These are phyloP conservation scores for Cybosia mesomella DNA, from an alignment of 2,888 invertebrate species.

Conservation along the genomic window DNA sequence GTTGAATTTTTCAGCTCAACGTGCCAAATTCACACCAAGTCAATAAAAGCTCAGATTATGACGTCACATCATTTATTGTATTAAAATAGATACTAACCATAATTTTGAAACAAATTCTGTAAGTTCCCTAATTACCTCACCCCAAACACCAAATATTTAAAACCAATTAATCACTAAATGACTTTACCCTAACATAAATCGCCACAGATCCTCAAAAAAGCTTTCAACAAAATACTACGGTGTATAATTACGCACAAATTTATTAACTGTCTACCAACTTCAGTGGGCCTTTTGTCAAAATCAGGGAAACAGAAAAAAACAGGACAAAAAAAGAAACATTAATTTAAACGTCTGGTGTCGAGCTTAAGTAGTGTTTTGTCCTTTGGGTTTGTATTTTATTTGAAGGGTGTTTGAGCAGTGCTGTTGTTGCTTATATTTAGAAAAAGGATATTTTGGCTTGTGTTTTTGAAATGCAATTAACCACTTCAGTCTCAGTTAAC, in stretches of 20 bases:
- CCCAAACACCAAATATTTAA: slow-evolving; percentile 43
- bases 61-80: background rate
- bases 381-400: slow-evolving; percentile 62
- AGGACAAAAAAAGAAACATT: slow-evolving; percentile 57
- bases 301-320: slow-evolving; percentile 19
- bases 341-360: slow-evolving; percentile 71
- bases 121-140: slow-evolving; percentile 35
- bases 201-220: slow-evolving; percentile 72
- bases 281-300: slow-evolving; percentile 60
- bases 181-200: slow-evolving; percentile 70
- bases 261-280: slow-evolving; percentile 72
- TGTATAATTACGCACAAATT: slow-evolving; percentile 81
- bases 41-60: background rate
- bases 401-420: slow-evolving; percentile 44
- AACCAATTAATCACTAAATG: slow-evolving; percentile 49
- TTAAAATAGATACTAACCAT: background rate
- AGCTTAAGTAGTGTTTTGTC: slow-evolving; percentile 73
- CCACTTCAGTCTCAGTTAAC: too few species aligned
- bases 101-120: background rate
- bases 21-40: too few species aligned
- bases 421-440: slow-evolving; percentile 10
- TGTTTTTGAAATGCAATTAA: slow-evolving; percentile 6
- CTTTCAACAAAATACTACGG: slow-evolving; percentile 80
- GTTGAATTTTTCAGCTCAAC: background rate
- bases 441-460: background rate